phyloP scores from a whole-genome alignment of 2,797 vertebrate genomes.

The Sternarchorhynchus goeldii region DNA sequence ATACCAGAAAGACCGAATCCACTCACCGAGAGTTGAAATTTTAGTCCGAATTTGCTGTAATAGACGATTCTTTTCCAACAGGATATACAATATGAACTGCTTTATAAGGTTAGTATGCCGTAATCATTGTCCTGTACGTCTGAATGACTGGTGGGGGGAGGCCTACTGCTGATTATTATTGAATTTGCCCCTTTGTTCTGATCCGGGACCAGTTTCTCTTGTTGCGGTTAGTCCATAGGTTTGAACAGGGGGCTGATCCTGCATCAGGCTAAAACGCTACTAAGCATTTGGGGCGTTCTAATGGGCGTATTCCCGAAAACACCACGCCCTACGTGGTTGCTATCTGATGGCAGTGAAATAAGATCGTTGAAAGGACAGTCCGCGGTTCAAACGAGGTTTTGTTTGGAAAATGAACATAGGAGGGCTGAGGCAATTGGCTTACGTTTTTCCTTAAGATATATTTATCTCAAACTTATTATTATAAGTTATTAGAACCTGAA shows the following conservation, averaged over 20 bases:
- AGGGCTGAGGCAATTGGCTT: not conserved
- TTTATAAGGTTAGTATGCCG: not conserved
- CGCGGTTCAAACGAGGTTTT: not conserved
- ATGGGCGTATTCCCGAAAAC: not conserved
- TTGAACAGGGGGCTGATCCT: not conserved
- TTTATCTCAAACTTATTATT: too few relatives aligned
- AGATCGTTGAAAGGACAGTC: too few relatives aligned
- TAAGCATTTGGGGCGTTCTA: not conserved
- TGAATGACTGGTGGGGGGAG: not conserved
- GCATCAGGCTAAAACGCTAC: not conserved
- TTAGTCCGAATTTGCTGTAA: not conserved
- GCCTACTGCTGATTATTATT: not conserved
- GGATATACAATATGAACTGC: not conserved
- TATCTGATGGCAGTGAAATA: conserved; percentile 50
- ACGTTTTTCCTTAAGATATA: too few relatives aligned
- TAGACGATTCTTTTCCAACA: not conserved
- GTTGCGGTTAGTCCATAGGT: not conserved
- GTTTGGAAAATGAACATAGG: not conserved
- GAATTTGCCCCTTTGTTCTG: not conserved
- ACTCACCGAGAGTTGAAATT: not conserved
- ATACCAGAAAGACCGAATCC: not conserved
- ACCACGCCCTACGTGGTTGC: conserved; percentile 18
- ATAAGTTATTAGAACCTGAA: too few relatives aligned
- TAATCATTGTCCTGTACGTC: not conserved
- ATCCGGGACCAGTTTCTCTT: conserved; percentile 5